Percentiles rank a stretch among this genome's conserved stretches.
Conservation (phyloP, 2,888 invertebrate species). For the Notodonta dromedarius region DNA sequence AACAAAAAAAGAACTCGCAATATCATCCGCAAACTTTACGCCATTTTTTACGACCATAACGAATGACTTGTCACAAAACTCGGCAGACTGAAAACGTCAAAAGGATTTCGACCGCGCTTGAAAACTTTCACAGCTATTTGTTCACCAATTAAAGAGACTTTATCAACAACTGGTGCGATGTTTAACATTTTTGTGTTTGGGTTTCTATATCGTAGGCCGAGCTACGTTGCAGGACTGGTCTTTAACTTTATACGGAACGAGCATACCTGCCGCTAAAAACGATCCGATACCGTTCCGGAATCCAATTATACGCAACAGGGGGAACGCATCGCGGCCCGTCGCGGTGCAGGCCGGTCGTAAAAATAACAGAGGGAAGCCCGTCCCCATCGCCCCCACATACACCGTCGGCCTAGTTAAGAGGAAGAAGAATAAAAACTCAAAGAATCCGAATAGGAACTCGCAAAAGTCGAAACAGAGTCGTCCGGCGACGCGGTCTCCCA, state of each 20-base stretch:
- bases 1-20: slow-evolving; percentile 19
- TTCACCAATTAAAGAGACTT: not conserved
- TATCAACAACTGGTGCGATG: not conserved
- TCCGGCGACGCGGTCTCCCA: slow-evolving; percentile 81
- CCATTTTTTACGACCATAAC: slow-evolving; percentile 31
- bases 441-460: slow-evolving; percentile 78
- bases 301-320: slow-evolving; percentile 72
- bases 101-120: slow-evolving; percentile 23
- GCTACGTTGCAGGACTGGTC: slow-evolving; percentile 97
- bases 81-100: slow-evolving; percentile 25
- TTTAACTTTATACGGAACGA: slow-evolving; percentile 95
- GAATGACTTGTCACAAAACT: slow-evolving; percentile 36
- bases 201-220: slow-evolving; percentile 86
- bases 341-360: slow-evolving; percentile 73
- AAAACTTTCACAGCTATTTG: slow-evolving; percentile 8
- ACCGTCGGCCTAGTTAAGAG: slow-evolving; percentile 76
- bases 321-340: slow-evolving; percentile 74
- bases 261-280: slow-evolving; percentile 84
- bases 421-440: slow-evolving; percentile 84
- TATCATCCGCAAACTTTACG: slow-evolving; percentile 28
- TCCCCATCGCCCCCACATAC: slow-evolving; percentile 72
- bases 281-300: slow-evolving; percentile 84
- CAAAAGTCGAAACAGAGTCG: slow-evolving; percentile 82
- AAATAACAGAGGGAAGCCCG: slow-evolving; percentile 68
- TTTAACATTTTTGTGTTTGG: slow-evolving; percentile 32